phyloP scores from a whole-genome alignment of 2,113 vertebrate genomes.

The Columba livia region DNA sequence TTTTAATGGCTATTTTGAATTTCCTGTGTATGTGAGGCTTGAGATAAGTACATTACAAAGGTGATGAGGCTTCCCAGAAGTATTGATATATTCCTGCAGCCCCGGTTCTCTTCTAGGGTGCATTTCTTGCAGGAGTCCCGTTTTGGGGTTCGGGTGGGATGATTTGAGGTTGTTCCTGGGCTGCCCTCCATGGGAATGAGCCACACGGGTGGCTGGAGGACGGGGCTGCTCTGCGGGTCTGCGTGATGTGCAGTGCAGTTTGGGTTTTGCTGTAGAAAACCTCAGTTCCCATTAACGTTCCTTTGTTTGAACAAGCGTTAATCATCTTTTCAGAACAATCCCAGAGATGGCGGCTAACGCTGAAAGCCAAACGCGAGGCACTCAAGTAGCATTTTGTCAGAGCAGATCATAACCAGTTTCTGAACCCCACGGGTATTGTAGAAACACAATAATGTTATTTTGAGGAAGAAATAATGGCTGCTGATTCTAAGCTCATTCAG shows the following conservation, averaged over 20 bases:
- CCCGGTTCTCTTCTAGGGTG: fast-evolving
- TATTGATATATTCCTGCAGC: fast-evolving
- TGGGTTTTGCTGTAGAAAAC: background rate
- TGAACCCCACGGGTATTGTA: background rate
- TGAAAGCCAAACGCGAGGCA: background rate
- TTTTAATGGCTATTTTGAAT: background rate
- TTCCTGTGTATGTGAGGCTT: background rate
- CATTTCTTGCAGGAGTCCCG: fast-evolving
- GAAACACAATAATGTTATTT: conserved; percentile 33
- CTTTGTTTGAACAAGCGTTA: background rate
- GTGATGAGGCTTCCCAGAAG: background rate
- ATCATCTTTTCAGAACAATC: background rate
- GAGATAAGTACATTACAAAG: background rate
- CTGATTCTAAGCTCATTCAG: conserved; percentile 37
- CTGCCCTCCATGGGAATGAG: background rate
- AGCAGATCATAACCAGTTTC: background rate
- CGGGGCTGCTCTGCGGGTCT: background rate
- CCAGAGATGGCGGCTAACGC: background rate
- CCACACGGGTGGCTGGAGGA: background rate
- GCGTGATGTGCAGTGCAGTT: fast-evolving
- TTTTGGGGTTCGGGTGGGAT: background rate
- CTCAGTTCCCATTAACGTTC: background rate
- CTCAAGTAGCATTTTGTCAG: background rate
- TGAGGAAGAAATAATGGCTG: conserved; percentile 31
- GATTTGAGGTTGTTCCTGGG: background rate